Evolutionary conservation across 2,113 vertebrate genomes (phyloP).

Genomic region (Trinectes maculatus): DNA sequence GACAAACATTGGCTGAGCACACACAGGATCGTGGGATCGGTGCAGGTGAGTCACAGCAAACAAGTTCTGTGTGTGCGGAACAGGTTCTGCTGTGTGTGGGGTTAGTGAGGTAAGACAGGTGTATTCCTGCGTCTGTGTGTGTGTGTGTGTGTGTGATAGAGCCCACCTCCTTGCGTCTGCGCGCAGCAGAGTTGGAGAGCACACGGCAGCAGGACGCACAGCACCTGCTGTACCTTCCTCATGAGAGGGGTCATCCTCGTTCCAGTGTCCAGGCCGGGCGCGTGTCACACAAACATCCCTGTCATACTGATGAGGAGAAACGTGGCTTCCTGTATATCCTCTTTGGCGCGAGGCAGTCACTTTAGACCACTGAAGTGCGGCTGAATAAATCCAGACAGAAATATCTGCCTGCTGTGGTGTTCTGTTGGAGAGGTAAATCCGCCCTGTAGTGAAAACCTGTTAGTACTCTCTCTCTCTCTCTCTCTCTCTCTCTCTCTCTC

Average conservation of each 20-base stretch:
- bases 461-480: constrained; percentile 7
- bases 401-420: not conserved
- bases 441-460: not conserved
- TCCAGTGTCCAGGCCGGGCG: constrained; percentile 4
- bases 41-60: constrained; percentile 71
- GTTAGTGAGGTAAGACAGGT: constrained; percentile 43
- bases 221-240: constrained; percentile 54
- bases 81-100: constrained; percentile 65
- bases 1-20: constrained; percentile 46
- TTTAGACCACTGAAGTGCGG: not conserved
- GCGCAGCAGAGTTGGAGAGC: constrained; percentile 55
- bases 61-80: constrained; percentile 62
- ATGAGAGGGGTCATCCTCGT: constrained; percentile 38
- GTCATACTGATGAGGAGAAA: not conserved
- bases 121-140: constrained; percentile 20
- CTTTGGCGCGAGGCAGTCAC: no score
- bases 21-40: constrained; percentile 61
- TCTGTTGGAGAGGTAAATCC: not conserved
- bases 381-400: constrained; percentile 12
- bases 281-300: constrained; percentile 4
- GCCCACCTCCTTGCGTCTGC: constrained; percentile 72
- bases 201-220: constrained; percentile 63
- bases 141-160: constrained; percentile 16
- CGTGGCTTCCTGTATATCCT: not conserved
- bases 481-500: constrained; percentile 11